Conservation (phyloP, 2,113 vertebrate genomes). For the Poeciliopsis retropinna region DNA sequence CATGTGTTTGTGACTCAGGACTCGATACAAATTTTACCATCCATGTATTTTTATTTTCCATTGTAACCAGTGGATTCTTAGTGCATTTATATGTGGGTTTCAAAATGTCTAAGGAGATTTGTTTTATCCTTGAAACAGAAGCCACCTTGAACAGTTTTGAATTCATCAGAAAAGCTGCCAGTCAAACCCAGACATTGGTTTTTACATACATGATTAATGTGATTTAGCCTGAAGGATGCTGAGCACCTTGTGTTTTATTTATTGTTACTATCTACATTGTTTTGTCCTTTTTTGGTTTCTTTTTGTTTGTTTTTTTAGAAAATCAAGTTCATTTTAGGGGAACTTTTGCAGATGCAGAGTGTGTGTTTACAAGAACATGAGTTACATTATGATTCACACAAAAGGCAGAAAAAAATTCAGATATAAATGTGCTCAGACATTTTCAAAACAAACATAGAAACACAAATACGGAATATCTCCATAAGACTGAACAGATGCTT, state of each 20-base stretch:
- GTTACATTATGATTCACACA: neutral
- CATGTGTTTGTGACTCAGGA: slow-evolving; percentile 16
- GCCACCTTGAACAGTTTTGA: slow-evolving; percentile 7
- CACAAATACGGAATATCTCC: neutral
- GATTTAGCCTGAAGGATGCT: neutral
- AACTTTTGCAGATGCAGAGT: neutral
- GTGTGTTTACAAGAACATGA: neutral
- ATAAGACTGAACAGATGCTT: slow-evolving; percentile 16
- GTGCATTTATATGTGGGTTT: neutral
- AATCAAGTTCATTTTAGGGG: neutral
- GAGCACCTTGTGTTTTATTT: neutral
- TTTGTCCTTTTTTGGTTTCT: neutral
- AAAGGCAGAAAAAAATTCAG: neutral
- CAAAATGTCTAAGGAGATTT: neutral
- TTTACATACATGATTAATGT: slow-evolving; percentile 21
- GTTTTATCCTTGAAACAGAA: neutral
- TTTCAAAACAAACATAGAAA: slow-evolving; percentile 2
- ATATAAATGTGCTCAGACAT: neutral
- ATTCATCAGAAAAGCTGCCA: slow-evolving; percentile 24
- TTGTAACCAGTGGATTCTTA: neutral
- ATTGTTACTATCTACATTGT: neutral
- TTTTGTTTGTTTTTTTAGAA: too few species aligned
- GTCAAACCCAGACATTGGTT: slow-evolving; percentile 1
- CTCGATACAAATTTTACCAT: neutral
- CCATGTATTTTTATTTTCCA: neutral